phyloP scores from a whole-genome alignment of 2,113 vertebrate species.

The Beaufortia kweichowensis region DNA sequence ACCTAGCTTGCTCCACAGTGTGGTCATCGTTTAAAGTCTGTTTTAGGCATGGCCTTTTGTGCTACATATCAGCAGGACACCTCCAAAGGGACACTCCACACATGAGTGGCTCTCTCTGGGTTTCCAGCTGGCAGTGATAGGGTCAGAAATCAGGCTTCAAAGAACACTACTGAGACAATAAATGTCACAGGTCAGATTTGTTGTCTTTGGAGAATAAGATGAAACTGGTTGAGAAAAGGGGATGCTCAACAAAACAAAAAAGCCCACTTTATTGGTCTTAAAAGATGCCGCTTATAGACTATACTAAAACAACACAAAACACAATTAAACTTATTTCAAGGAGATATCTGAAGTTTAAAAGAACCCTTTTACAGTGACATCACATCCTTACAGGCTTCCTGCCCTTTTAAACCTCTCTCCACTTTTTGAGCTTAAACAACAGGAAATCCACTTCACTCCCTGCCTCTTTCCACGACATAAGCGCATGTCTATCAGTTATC shows the following conservation, averaged over 20 bases:
- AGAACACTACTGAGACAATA: slow-evolving; percentile 35
- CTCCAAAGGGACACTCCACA: slow-evolving; percentile 15
- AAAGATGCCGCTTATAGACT: not conserved
- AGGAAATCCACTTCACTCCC: not conserved
- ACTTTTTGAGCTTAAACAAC: not conserved
- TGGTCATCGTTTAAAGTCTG: slow-evolving; percentile 27
- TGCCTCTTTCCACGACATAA: not conserved
- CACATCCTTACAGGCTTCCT: not conserved
- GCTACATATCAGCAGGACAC: not conserved
- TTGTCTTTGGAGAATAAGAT: not conserved
- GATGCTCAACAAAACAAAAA: not conserved
- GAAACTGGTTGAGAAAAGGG: not conserved
- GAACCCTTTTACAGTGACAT: not conserved
- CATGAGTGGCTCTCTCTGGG: slow-evolving; percentile 6
- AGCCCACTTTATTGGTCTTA: not conserved
- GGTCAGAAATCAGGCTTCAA: slow-evolving; percentile 33
- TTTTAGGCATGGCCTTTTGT: slow-evolving; percentile 15
- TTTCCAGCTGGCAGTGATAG: slow-evolving; percentile 5
- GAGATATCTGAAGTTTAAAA: not conserved
- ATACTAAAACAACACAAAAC: not conserved
- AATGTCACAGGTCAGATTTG: slow-evolving; percentile 43
- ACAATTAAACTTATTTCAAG: not conserved
- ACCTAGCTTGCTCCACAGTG: too few species aligned
- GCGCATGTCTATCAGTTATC: not conserved
- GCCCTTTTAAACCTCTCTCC: too few species aligned